phyloP scores from a whole-genome alignment of 1,140 invertebrate species.

The Trichoplusia ni region DNA sequence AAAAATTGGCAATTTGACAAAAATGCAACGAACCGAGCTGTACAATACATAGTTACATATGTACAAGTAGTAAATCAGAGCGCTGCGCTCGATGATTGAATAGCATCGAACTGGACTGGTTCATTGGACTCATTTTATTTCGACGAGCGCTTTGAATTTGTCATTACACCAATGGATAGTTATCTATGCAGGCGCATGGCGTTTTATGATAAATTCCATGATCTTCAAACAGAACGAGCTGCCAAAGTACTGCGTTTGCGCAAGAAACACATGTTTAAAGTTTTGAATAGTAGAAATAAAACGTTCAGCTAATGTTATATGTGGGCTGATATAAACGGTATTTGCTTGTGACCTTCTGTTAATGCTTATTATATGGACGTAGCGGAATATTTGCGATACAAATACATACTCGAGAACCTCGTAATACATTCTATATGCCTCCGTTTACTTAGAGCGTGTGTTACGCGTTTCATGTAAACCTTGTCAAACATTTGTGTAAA shows the following conservation, averaged over 20 bases:
- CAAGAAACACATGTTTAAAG: neutral
- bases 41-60: constrained; percentile 32
- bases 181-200: neutral
- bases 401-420: neutral
- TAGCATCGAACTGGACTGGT: constrained; percentile 37
- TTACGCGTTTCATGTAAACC: neutral
- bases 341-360: constrained; percentile 27
- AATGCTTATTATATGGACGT: constrained; percentile 21
- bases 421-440: constrained; percentile 6
- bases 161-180: constrained; percentile 15
- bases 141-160: neutral
- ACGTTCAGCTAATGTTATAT: constrained; percentile 1
- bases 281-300: constrained; percentile 6
- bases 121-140: constrained; percentile 48
- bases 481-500: neutral
- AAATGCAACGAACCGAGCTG: constrained; percentile 52
- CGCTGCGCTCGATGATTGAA: constrained; percentile 38
- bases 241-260: neutral
- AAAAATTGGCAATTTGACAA: constrained; percentile 68
- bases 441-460: neutral
- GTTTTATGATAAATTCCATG: neutral
- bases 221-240: neutral
- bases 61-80: constrained; percentile 35
- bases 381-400: constrained; percentile 11
- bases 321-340: constrained; percentile 13